Conservation (phyloP, 1,140 invertebrate genomes). For the Nephila pilipes region DNA sequence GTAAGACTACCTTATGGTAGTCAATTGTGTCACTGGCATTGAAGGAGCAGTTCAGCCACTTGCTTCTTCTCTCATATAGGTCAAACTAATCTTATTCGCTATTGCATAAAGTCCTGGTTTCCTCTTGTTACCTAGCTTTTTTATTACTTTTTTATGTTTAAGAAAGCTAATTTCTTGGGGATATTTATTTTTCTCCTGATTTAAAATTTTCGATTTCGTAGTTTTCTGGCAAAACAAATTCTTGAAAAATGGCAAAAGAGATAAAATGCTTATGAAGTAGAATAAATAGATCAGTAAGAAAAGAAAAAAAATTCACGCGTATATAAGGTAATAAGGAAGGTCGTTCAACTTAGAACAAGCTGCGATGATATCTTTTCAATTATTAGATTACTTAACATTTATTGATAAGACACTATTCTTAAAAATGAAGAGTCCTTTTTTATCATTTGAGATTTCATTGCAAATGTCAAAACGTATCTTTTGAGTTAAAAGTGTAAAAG, state of each 20-base stretch:
- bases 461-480: background rate
- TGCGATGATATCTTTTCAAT: background rate
- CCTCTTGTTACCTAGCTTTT: background rate
- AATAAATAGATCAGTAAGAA: background rate
- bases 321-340: background rate
- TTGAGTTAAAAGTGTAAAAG: background rate
- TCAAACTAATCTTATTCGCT: constrained; percentile 1
- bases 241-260: background rate
- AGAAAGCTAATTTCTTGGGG: background rate
- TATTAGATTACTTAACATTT: background rate
- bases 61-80: constrained; percentile 46
- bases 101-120: constrained; percentile 12
- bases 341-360: background rate
- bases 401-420: background rate
- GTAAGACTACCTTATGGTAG: background rate
- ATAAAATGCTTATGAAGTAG: background rate
- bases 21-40: constrained; percentile 41
- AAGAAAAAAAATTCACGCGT: background rate
- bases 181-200: background rate
- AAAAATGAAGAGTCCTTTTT: background rate
- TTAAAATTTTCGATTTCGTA: background rate
- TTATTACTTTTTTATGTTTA: background rate
- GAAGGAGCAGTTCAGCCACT: constrained; percentile 45
- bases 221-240: background rate
- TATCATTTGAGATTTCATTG: background rate